Evolutionary conservation across 2,797 vertebrate species (phyloP).

Genomic region (Hyperoplus lanceolatus): DNA sequence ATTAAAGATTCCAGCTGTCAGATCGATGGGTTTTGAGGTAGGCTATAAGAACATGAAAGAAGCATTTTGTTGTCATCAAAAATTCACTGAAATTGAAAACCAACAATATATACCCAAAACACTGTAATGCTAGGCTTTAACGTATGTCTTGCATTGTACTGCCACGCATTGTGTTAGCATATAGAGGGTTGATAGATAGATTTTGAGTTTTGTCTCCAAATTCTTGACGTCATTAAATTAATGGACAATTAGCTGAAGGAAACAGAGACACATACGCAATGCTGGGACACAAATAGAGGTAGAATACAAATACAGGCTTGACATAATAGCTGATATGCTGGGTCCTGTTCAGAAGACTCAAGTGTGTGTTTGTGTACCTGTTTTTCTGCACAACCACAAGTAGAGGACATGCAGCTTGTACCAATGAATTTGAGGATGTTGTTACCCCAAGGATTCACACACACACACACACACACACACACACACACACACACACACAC

Average conservation of each 20-base stretch:
- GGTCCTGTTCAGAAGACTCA: conserved; percentile 66
- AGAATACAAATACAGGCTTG: conserved; percentile 23
- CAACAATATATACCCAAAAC: background rate
- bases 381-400: conserved; percentile 62
- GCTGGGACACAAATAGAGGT: conserved; percentile 29
- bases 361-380: conserved; percentile 43
- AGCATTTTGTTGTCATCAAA: conserved; percentile 1
- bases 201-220: background rate
- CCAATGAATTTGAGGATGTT: conserved; percentile 73
- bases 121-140: background rate
- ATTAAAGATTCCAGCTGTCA: conserved; percentile 12
- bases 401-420: conserved; percentile 73
- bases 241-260: conserved; percentile 8
- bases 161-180: background rate
- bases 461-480: conserved; percentile 35
- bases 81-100: conserved; percentile 20
- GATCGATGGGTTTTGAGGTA: conserved; percentile 6
- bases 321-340: conserved; percentile 69
- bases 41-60: conserved; percentile 25
- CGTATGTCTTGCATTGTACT: background rate
- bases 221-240: background rate
- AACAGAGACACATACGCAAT: conserved; percentile 5
- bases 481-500: conserved; percentile 11
- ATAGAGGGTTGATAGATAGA: background rate
- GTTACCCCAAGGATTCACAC: conserved; percentile 52